Evolutionary conservation across 2,113 vertebrate genomes (phyloP).

Genomic region (Tragelaphus strepsiceros): DNA sequence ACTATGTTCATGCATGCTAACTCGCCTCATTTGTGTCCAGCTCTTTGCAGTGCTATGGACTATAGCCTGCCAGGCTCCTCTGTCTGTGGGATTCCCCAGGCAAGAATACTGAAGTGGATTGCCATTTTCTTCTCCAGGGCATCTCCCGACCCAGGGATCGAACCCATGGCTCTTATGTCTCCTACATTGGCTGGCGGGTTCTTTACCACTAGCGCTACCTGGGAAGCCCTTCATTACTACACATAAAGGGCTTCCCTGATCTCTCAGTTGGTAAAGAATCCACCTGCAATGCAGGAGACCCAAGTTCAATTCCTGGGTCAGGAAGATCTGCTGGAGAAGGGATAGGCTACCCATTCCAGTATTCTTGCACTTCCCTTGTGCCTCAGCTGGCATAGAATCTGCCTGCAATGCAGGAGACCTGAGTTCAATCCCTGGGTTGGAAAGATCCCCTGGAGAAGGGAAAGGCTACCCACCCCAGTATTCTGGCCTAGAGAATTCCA

Average conservation of each 20-base stretch:
- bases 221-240: background rate
- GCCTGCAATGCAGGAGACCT: background rate
- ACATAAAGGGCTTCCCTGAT: background rate
- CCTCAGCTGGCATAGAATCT: background rate
- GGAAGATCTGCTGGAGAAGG: background rate
- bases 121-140: background rate
- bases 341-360: background rate
- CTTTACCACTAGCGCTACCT: background rate
- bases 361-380: background rate
- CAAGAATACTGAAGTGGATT: background rate
- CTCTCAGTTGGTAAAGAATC: background rate
- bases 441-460: background rate
- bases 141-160: accelerated
- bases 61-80: accelerated
- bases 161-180: background rate
- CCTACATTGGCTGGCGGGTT: background rate
- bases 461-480: background rate
- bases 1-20: background rate
- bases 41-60: background rate
- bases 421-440: background rate
- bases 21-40: background rate
- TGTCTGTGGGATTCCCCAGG: background rate
- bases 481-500: background rate
- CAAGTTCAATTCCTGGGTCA: background rate
- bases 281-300: background rate